A percentile compares a stretch with the other conserved stretches of the same genome.
Conservation (phyloP, 92 coral and sea anemone genomes). For the Scolanthus callimorphus region DNA sequence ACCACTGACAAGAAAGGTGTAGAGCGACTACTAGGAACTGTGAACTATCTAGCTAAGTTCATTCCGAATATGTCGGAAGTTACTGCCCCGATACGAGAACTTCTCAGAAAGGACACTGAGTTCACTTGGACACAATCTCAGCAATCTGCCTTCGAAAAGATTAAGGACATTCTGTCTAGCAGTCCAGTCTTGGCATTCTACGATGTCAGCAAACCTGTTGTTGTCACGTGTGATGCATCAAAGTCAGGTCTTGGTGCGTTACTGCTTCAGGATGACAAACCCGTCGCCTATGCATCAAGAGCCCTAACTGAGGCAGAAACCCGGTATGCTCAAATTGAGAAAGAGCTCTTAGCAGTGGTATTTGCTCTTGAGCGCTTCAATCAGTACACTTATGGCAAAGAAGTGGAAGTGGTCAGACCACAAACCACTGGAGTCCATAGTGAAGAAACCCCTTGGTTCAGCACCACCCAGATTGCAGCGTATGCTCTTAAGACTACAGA, state of each 20-base stretch:
- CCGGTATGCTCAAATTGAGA: slow-evolving; percentile 32
- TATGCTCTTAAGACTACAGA: slow-evolving; percentile 35
- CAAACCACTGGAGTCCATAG: no score
- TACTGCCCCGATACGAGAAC: slow-evolving; percentile 21
- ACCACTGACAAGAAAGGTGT: no score
- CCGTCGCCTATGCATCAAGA: slow-evolving; percentile 39
- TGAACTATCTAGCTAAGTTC: no score
- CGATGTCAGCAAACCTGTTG: no score
- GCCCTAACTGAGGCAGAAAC: no score
- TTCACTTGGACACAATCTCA: slow-evolving; percentile 27
- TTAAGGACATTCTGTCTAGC: slow-evolving; percentile 39
- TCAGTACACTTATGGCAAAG: no score
- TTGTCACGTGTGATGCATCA: no score
- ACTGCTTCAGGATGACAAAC: slow-evolving; percentile 40
- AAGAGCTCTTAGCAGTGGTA: slow-evolving; percentile 37
- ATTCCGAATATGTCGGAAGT: no score
- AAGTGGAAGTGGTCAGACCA: no score
- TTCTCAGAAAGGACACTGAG: slow-evolving; percentile 12
- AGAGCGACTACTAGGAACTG: no score
- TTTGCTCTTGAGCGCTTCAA: slow-evolving; percentile 38
- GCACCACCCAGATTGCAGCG: no score
- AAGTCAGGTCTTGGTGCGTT: slow-evolving; percentile 39
- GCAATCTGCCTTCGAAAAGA: slow-evolving; percentile 23
- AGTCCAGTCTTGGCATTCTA: slow-evolving; percentile 31
- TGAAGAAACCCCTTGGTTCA: no score